phyloP scores from a whole-genome alignment of 2,113 vertebrate species.

The Felis catus region F.catus_Fca126_mat1.0 CM031424.1:87644501-87645000 shows the following conservation, averaged over 20 bases:
- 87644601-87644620: no score
- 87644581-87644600: no score
- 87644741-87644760: neutral
- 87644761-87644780: neutral
- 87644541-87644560: no score
- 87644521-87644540: no score
- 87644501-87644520: no score
- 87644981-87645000: neutral
- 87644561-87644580: no score
- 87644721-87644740: neutral
- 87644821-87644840: neutral
- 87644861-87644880: neutral
- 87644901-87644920: no score
- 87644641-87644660: neutral
- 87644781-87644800: neutral
- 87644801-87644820: neutral
- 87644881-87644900: neutral
- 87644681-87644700: neutral
- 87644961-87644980: neutral
- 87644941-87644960: fast-evolving
- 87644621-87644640: no score
- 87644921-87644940: neutral
- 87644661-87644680: no score
- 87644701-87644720: neutral
- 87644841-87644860: neutral